Evolutionary conservation across 2,888 invertebrate genomes (phyloP).

Genomic region (Pollenia amentaria): DNA sequence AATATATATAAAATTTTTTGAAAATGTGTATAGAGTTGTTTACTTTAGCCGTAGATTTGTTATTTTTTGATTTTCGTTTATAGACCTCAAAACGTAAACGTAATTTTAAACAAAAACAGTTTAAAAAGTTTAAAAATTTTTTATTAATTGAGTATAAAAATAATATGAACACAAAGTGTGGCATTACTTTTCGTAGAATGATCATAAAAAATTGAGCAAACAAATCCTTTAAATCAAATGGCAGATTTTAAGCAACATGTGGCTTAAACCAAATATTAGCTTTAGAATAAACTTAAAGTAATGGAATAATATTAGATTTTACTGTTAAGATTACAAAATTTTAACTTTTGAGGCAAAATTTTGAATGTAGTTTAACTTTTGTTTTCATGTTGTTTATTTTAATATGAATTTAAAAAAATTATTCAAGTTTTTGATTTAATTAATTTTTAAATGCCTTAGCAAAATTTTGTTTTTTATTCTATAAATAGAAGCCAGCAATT

Average conservation of each 20-base stretch:
- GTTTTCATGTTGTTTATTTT: too few species aligned
- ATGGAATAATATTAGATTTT: too few species aligned
- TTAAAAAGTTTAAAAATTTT: slow-evolving; percentile 17
- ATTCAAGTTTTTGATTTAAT: too few species aligned
- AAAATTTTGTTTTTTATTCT: too few species aligned
- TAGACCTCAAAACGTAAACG: slow-evolving; percentile 8
- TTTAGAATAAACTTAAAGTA: too few species aligned
- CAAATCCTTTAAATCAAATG: not conserved
- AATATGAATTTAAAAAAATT: too few species aligned
- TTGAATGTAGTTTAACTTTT: too few species aligned
- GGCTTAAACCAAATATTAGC: not conserved
- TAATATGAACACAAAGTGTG: slow-evolving; percentile 5
- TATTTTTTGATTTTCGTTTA: slow-evolving; percentile 25
- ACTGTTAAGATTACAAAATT: too few species aligned
- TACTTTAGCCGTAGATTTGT: slow-evolving; percentile 43
- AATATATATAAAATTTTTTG: slow-evolving; percentile 16
- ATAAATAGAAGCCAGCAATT: too few species aligned
- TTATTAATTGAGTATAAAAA: slow-evolving; percentile 31
- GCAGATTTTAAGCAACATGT: slow-evolving; percentile 7
- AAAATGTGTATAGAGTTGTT: slow-evolving; percentile 20
- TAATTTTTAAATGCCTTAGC: too few species aligned
- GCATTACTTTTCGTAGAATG: not conserved
- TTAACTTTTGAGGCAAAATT: too few species aligned
- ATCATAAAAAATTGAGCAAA: not conserved
- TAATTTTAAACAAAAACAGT: not conserved